Conservation (phyloP, 2,113 vertebrate species). For the Pteronura brasiliensis region DNA sequence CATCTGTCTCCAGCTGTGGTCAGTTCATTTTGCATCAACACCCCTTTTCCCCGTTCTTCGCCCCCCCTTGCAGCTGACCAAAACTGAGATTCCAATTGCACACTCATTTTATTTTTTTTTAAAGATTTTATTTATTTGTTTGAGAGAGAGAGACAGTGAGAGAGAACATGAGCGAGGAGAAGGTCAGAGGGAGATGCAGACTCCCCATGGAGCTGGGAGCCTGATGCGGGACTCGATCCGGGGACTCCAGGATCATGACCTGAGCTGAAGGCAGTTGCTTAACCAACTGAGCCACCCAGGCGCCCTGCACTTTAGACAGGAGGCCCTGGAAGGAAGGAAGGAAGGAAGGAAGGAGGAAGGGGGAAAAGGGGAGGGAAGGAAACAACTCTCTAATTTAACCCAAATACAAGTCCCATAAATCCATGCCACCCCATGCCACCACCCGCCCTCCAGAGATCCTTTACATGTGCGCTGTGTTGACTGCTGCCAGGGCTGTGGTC, state of each 20-base stretch:
- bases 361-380: rapidly evolving
- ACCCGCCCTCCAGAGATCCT: neutral
- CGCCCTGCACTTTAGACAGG: too few species aligned
- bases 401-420: slow-evolving; percentile 23
- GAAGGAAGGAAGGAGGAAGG: rapidly evolving
- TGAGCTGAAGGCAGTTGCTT: too few species aligned
- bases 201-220: too few species aligned
- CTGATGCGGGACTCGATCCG: too few species aligned
- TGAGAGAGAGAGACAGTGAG: too few species aligned
- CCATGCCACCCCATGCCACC: neutral
- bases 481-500: neutral
- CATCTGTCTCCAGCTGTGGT: neutral
- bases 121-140: too few species aligned
- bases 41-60: neutral
- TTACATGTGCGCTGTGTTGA: neutral
- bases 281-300: too few species aligned
- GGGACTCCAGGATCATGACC: too few species aligned
- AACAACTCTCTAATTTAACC: neutral
- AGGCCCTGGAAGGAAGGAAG: neutral
- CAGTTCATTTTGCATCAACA: neutral
- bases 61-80: neutral
- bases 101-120: too few species aligned
- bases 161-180: too few species aligned
- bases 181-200: too few species aligned
- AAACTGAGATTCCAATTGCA: neutral